phyloP scores from a whole-genome alignment of 2,113 vertebrate species.

The Toxostoma redivivum region DNA sequence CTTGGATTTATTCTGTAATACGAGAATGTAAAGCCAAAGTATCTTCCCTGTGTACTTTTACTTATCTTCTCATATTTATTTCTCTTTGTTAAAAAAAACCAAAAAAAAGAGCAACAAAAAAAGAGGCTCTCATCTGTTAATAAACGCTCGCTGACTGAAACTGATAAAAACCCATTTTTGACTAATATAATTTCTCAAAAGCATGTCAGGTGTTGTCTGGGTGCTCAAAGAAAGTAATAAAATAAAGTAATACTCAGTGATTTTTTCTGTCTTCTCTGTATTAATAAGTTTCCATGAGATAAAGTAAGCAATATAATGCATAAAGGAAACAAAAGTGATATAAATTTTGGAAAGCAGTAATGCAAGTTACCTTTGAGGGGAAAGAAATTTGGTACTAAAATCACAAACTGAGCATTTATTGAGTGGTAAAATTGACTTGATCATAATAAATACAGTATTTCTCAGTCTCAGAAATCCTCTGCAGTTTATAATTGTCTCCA shows the following conservation, averaged over 20 bases:
- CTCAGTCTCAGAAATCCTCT: neutral
- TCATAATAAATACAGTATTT: conserved; percentile 1
- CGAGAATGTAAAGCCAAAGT: neutral
- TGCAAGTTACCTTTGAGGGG: neutral
- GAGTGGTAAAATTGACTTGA: neutral
- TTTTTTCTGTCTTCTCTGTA: neutral
- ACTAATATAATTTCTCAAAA: conserved; percentile 44
- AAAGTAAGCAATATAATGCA: neutral
- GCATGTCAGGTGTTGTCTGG: conserved; percentile 3
- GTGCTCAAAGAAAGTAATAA: neutral
- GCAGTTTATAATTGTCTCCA: conserved; percentile 3
- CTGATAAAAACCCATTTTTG: conserved; percentile 29
- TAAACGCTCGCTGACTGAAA: conserved; percentile 56
- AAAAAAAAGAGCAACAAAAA: neutral
- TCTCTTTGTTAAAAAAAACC: neutral
- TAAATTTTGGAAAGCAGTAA: neutral
- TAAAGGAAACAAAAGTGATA: neutral
- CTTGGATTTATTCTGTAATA: conserved; percentile 10
- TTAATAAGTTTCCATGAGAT: conserved; percentile 32
- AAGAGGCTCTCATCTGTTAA: neutral
- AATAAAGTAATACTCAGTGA: neutral
- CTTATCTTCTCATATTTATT: conserved; percentile 12
- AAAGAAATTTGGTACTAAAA: neutral
- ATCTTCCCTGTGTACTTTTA: neutral
- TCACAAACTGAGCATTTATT: conserved; percentile 2